Base-by-base conservation (phyloP, 2,113 vertebrate species). In the Pyxicephalus adspersus region DNA sequence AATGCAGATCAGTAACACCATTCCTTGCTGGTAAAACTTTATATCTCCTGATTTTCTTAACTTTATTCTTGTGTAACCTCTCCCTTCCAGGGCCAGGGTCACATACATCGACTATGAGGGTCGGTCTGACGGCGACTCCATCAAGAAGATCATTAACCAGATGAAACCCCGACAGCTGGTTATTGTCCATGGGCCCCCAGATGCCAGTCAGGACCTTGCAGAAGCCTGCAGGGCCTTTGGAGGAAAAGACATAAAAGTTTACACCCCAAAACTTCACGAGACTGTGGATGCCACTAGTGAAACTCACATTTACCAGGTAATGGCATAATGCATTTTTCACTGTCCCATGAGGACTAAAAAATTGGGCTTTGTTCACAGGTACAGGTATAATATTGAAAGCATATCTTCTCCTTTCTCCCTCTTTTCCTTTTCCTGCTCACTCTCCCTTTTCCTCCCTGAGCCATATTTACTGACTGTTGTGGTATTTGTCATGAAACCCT, bases 141-240 rank as follows among this genome's bases (percentile, higher is more conserved):
- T 99, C 88, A 99, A 99, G 86, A 99, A 99, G 91, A 99, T 99
- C 52, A 99, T 99, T 83, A 98, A 98, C 88, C 98, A 99, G 88
- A 99, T 99, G 98, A 98, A 97, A 75, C 98, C 98, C 20, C 91
- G 98, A 11, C 97, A 99, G 87, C 86, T 99, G 77, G 86, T 98
- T 60, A 98, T 99, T 38, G 95, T 99, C 54, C 96, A 95, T 0
- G 97, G 98, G n/a, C 95, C 97, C 0, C 95, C 96, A 13, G 96
- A 98, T 66, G 95, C 96, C 87, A 98, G 96, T 71, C 94, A 94
- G 67, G 97, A 99, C 84, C 94, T 99, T 76, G 95, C 97, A 0
- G 97, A 98, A 84, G 97, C 96, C 80, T 99, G 97, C 89, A 96
- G 95, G 83, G 96, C 95, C 0, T 98, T 98, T 87, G 97, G 95